phyloP scores from a whole-genome alignment of 2,888 invertebrate species.

The Watsonalla cultraria region DNA sequence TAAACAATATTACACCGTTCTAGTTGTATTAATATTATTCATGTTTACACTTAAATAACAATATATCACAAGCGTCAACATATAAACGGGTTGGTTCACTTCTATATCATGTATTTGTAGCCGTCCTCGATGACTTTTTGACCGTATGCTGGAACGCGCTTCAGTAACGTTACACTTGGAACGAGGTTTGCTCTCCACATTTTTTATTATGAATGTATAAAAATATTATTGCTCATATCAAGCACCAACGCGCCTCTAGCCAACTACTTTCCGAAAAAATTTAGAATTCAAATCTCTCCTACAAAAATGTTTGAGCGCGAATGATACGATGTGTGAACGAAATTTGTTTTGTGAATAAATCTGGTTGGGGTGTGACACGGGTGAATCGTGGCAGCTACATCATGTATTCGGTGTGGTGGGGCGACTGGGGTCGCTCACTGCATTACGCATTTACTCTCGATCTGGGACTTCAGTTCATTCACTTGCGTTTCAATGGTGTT shows the following conservation, averaged over 20 bases:
- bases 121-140: slow-evolving; percentile 53
- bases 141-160: slow-evolving; percentile 47
- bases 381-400: slow-evolving; percentile 65
- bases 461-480: slow-evolving; percentile 96
- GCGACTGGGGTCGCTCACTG: slow-evolving; percentile 82
- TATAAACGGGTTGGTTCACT: slow-evolving; percentile 50
- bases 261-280: slow-evolving; percentile 68
- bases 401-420: slow-evolving; percentile 57
- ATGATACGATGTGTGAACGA: slow-evolving; percentile 51
- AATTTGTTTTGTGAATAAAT: slow-evolving; percentile 29
- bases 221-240: slow-evolving; percentile 78
- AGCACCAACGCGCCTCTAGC: slow-evolving; percentile 77
- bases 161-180: slow-evolving; percentile 24
- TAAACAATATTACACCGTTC: slow-evolving; percentile 58
- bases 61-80: slow-evolving; percentile 78
- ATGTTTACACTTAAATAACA: slow-evolving; percentile 78
- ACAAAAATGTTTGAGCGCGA: slow-evolving; percentile 63
- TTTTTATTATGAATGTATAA: slow-evolving; percentile 74
- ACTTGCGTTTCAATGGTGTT: slow-evolving; percentile 98
- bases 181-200: slow-evolving; percentile 54
- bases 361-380: slow-evolving; percentile 33
- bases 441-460: slow-evolving; percentile 97
- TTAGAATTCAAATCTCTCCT: slow-evolving; percentile 66
- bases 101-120: slow-evolving; percentile 9
- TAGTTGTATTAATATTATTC: slow-evolving; percentile 66